Evolutionary conservation across 2,888 invertebrate genomes (phyloP).

Genomic region (Thereva unica): DNA sequence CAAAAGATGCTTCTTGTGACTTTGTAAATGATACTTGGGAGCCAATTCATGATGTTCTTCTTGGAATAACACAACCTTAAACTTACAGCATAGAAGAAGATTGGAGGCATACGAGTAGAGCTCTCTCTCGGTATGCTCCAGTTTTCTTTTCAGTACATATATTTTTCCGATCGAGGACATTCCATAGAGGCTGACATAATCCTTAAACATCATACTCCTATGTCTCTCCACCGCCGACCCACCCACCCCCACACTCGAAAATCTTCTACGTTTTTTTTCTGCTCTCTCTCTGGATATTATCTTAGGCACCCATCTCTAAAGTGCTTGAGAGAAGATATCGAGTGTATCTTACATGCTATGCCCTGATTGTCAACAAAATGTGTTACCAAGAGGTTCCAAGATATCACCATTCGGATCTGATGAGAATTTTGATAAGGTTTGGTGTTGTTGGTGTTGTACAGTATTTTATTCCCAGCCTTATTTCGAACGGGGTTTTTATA

Average conservation of each 20-base stretch:
- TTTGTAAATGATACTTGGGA: constrained; percentile 35
- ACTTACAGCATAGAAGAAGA: constrained; percentile 6
- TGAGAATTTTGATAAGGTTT: constrained; percentile 30
- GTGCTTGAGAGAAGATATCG: constrained; percentile 9
- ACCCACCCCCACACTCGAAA: too few relatives aligned
- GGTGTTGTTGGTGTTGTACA: not conserved
- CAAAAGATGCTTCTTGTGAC: constrained; percentile 35
- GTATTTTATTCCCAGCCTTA: not conserved
- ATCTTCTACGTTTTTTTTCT: too few relatives aligned
- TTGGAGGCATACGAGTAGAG: not conserved
- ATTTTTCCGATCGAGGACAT: constrained; percentile 25
- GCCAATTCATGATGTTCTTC: constrained; percentile 35
- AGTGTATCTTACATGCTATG: constrained; percentile 27
- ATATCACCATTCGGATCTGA: constrained; percentile 33
- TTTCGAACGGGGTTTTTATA: not conserved
- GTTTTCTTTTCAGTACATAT: constrained; percentile 26
- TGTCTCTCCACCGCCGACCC: not conserved
- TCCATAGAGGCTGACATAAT: constrained; percentile 15
- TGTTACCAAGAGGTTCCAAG: constrained; percentile 19
- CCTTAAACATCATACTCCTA: constrained; percentile 2
- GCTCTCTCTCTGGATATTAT: constrained; percentile 22
- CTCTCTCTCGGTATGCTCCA: too few relatives aligned
- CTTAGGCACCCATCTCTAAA: constrained; percentile 7
- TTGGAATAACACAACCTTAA: constrained; percentile 21
- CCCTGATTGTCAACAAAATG: constrained; percentile 32